These are phyloP conservation scores for Urocitellus parryii DNA, from an alignment of 2,113 vertebrate genomes.

Conservation along the genomic window DNA sequence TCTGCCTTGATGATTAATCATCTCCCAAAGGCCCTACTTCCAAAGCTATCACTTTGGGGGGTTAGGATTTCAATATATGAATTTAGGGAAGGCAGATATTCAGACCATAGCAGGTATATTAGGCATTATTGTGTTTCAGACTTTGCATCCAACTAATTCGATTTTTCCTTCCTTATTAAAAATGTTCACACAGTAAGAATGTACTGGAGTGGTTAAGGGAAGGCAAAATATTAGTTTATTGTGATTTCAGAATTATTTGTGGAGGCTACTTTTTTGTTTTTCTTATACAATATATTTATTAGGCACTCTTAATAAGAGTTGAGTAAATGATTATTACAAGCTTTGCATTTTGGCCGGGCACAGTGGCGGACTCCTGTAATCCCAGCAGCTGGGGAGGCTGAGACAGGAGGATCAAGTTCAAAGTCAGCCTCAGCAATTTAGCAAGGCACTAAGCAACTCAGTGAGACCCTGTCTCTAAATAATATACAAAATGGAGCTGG, in stretches of 20 bases:
- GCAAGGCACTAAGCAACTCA: too few relatives aligned
- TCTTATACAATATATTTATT: not conserved
- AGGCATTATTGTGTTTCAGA: constrained; percentile 48
- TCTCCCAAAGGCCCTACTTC: not conserved
- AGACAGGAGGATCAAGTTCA: too few relatives aligned
- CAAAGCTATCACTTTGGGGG: not conserved
- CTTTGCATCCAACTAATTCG: not conserved
- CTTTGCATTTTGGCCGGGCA: not conserved
- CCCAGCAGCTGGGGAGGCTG: too few relatives aligned
- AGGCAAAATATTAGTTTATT: constrained; percentile 28
- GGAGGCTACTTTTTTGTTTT: not conserved
- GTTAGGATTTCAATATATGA: not conserved
- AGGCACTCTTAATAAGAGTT: constrained; percentile 40
- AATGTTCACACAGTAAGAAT: not conserved
- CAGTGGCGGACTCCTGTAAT: too few relatives aligned
- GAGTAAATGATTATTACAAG: constrained; percentile 6
- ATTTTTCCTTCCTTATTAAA: constrained; percentile 55
- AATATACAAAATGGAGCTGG: too few relatives aligned
- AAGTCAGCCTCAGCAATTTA: too few relatives aligned
- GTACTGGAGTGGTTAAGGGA: not conserved
- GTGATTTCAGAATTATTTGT: constrained; percentile 18
- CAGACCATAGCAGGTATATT: not conserved
- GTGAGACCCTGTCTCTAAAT: too few relatives aligned
- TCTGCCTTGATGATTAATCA: not conserved
- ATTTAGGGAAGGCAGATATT: not conserved